Conservation (phyloP, 1,140 invertebrate species). For the Microplitis demolitor region DNA sequence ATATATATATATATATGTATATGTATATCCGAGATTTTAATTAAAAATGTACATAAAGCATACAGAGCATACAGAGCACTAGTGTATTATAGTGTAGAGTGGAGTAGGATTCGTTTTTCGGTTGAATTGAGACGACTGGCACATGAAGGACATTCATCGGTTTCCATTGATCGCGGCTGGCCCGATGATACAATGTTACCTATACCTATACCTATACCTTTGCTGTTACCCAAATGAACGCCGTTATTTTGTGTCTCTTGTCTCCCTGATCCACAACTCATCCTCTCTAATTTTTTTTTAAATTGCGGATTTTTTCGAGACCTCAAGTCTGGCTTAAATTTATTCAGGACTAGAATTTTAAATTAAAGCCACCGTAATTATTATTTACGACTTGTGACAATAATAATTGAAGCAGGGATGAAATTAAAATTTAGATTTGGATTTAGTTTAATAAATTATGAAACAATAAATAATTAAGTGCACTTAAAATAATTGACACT, state of each 20-base stretch:
- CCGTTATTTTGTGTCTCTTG: conserved; percentile 16
- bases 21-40: conserved; percentile 3
- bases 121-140: conserved; percentile 29
- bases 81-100: neutral
- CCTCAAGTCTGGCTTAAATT: too few species aligned
- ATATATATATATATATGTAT: neutral
- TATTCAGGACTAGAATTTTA: too few species aligned
- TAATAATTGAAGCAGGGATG: too few species aligned
- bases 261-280: neutral
- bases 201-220: neutral
- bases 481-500: too few species aligned
- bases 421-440: too few species aligned
- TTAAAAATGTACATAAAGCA: conserved; percentile 17
- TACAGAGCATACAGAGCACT: neutral
- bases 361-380: neutral
- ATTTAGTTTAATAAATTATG: too few species aligned
- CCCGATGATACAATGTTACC: conserved; percentile 33
- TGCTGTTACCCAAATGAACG: conserved; percentile 5
- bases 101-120: conserved; percentile 35
- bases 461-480: too few species aligned
- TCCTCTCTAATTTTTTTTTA: neutral
- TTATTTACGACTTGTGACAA: too few species aligned
- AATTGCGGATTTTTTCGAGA: too few species aligned
- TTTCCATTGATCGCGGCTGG: conserved; percentile 38
- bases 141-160: conserved; percentile 36